Evolutionary conservation across 2,888 invertebrate species (phyloP), one percentile per base, ranked within the genome.

Genomic region (Ormyrus nitidulus): DNA sequence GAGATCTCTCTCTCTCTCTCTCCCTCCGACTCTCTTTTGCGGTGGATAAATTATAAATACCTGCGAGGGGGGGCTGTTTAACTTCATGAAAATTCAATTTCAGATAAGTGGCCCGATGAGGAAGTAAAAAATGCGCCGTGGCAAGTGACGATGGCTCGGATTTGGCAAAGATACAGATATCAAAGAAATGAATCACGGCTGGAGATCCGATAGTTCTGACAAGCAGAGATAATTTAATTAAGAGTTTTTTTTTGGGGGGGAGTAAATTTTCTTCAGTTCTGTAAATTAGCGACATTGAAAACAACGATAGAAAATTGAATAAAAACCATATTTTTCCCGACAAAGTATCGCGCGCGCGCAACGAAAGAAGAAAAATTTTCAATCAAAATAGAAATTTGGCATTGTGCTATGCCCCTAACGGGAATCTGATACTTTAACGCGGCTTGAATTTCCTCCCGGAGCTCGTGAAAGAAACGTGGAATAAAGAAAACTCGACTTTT

Each of bases 401-500:
- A 6, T 5, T 44, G 34, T 66, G 19, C 7, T 34, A 65, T 51
- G 62, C 34, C 48, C 10, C 65, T 65, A 65, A 61, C 49, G 51
- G 61, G 11, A 79, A 79, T 51, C 56, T 11, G 79, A 79, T 79
- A 79, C 78, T 68, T 65, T 13, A 62, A n/a, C 77, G 46, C 11
- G 72, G 73, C 69, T 79, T 79, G 62, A 69, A 79, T 79, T 79
- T 79, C 79, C 49, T 44, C 44, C 58, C 9, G 10, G 49, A 61
- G 19, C 56, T 51, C 49, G 54, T 54, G 49, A 56, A 69, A 74
- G 56, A 44, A 46, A 44, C 58, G n/a, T 51, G 19, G 19, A 8
- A 56, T 68, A 73, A 66, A 58, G 75, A 74, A 79, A 56, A 8
- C 13, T 75, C 71, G 70, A 71, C 70, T 75, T 79, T 75, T 78